phyloP scores from a whole-genome alignment of 2,888 invertebrate genomes.

The Atethmia centrago region DNA sequence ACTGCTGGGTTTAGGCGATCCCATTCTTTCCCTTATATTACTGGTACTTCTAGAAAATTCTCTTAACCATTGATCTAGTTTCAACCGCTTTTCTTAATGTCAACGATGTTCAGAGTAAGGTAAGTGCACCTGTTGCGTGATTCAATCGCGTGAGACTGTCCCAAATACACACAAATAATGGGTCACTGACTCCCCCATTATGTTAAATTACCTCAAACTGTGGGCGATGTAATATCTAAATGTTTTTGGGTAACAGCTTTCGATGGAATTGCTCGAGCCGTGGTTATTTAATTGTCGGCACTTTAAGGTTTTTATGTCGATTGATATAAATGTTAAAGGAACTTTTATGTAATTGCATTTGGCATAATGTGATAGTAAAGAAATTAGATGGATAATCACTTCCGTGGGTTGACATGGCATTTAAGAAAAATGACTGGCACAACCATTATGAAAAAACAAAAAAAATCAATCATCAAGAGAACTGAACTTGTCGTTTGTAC shows the following conservation, averaged over 20 bases:
- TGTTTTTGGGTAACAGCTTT: slow-evolving; percentile 52
- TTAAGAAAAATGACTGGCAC: neutral
- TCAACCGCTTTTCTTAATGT: slow-evolving; percentile 6
- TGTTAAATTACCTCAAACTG: slow-evolving; percentile 60
- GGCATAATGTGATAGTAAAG: too few relatives aligned
- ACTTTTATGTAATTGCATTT: slow-evolving; percentile 15
- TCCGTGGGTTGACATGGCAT: neutral
- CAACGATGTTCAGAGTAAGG: neutral
- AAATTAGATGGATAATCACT: neutral
- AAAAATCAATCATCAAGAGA: neutral
- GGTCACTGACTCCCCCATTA: slow-evolving; percentile 63
- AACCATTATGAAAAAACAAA: too few relatives aligned
- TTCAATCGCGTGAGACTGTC: slow-evolving; percentile 59
- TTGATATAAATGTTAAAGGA: slow-evolving; percentile 2
- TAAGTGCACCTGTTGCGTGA: slow-evolving; percentile 71
- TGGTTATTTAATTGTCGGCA: slow-evolving; percentile 37
- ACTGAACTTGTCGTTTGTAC: neutral
- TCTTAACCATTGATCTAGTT: neutral
- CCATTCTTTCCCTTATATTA: too few relatives aligned
- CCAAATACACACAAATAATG: slow-evolving; percentile 58
- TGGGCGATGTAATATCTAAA: slow-evolving; percentile 51
- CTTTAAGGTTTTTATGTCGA: neutral
- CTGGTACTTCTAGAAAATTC: too few relatives aligned
- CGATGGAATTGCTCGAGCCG: slow-evolving; percentile 51
- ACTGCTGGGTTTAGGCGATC: too few relatives aligned